Evolutionary conservation across 2,113 vertebrate genomes (phyloP), one percentile per base, ranked within the genome.

Genomic region (Perca fluviatilis): DNA sequence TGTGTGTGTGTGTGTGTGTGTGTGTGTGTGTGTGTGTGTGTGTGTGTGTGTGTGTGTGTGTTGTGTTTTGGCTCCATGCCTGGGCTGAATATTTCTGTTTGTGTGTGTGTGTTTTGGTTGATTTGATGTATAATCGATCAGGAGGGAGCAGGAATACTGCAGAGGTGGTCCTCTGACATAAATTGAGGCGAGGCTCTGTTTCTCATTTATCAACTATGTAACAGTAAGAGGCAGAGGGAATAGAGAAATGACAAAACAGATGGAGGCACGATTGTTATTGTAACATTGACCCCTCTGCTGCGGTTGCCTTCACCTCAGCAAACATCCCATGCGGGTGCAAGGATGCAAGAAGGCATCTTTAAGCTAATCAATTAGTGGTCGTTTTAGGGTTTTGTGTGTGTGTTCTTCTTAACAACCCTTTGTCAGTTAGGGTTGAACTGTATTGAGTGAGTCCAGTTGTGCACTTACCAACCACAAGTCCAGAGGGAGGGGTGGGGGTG

Each of bases 401-500:
- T 71, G 61, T 57, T 63, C 13, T 49, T 36, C 86, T 70, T 74
- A 87, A 89, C 64, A 84, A 64, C 12, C n/a, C 6, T 3, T n/a
- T 18, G 77, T 67, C 83, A 86, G 80, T 92, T 91, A 85, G 77
- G 67, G 62, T 69, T 27, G 69, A 21, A 33, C 61, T 62, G 19
- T 77, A 89, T 90, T 77, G 87, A 92, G 86, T 79, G n/a, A 74
- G 57, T 21, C n/a, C 63, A 60, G 61, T 65, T 56, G 56, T 80
- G 27, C 51, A 73, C 36, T 80, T 79, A 43, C 77, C 21, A 62
- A 75, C 87, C 61, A 50, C 63, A 51, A 82, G 63, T 80, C 83
- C 40, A 11, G 40, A 13, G 14, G 16, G 30, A 5, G 57, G 12
- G 3, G 7, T 1, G 27, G 27, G 27, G 27, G 27, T 27, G 60